Evolutionary conservation across 2,888 invertebrate species (phyloP).

Genomic region (Rhorus exstirpatorius): DNA sequence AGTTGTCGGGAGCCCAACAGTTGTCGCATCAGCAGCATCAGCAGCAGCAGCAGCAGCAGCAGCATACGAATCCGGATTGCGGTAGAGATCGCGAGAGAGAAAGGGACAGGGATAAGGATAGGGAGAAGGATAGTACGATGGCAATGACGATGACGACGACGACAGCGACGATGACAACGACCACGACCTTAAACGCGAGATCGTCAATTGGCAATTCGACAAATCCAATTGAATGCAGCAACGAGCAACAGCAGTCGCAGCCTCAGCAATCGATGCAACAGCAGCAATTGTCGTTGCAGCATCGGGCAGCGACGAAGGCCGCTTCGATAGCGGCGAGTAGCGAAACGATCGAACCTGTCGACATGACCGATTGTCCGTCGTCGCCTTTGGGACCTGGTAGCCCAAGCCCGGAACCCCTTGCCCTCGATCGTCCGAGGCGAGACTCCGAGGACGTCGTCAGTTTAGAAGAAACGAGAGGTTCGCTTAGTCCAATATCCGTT

Average conservation of each 20-base stretch:
- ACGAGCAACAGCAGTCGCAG: conserved; percentile 77
- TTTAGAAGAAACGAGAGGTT: conserved; percentile 83
- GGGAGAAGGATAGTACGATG: conserved; percentile 71
- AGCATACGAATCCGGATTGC: conserved; percentile 69
- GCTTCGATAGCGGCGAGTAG: conserved; percentile 75
- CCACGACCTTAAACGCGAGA: conserved; percentile 73
- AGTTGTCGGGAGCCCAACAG: too few species aligned
- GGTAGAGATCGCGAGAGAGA: conserved; percentile 74
- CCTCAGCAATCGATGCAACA: conserved; percentile 64
- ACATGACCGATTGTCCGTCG: conserved; percentile 78
- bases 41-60: conserved; percentile 71
- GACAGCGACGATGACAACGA: conserved; percentile 27
- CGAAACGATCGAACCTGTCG: conserved; percentile 81
- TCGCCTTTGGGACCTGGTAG: conserved; percentile 78
- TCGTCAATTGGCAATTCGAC: conserved; percentile 67
- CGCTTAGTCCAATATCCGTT: conserved; percentile 85
- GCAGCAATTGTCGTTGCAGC: conserved; percentile 57
- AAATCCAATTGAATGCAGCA: conserved; percentile 78
- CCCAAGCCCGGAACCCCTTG: conserved; percentile 85
- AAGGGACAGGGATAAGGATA: conserved; percentile 74
- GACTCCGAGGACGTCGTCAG: conserved; percentile 83
- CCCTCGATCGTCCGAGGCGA: conserved; percentile 83
- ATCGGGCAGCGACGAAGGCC: conserved; percentile 57
- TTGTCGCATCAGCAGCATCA: conserved; percentile 82
- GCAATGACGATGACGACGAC: conserved; percentile 55